These are phyloP conservation scores for Drosophila rellima DNA, from an alignment of 2,888 invertebrate species.

Conservation along the genomic window DNA sequence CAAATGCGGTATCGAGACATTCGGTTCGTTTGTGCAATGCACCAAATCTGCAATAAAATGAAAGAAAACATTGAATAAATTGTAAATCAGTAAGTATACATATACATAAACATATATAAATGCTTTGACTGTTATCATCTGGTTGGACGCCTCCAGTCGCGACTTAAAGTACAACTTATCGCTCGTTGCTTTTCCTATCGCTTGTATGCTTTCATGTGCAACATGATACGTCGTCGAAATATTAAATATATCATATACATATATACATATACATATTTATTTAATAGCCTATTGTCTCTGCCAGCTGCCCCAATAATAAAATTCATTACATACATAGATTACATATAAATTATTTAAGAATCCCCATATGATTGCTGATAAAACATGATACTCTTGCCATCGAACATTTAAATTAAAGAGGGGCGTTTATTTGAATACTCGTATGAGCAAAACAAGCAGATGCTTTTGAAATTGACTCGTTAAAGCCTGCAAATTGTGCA, in stretches of 20 bases:
- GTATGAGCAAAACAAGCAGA: constrained; percentile 26
- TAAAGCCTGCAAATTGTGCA: constrained; percentile 31
- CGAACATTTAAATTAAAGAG: constrained; percentile 29
- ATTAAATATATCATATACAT: constrained; percentile 10
- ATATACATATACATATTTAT: constrained; percentile 13
- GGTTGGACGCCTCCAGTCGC: constrained; percentile 7
- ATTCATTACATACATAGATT: constrained; percentile 14
- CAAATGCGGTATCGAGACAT: constrained; percentile 99
- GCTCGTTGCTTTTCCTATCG: constrained; percentile 34
- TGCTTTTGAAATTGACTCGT: constrained; percentile 27
- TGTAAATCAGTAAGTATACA: constrained; percentile 1
- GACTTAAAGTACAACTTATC: constrained; percentile 23
- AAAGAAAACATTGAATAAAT: constrained; percentile 12
- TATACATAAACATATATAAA: not conserved
- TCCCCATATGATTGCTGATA: constrained; percentile 17
- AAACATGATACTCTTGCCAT: constrained; percentile 19
- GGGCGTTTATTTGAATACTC: constrained; percentile 45
- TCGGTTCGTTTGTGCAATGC: constrained; percentile 99
- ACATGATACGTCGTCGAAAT: constrained; percentile 4
- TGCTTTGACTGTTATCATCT: constrained; percentile 7
- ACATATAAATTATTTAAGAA: constrained; percentile 20
- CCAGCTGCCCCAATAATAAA: constrained; percentile 7
- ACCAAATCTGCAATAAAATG: constrained; percentile 95
- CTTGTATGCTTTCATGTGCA: constrained; percentile 7
- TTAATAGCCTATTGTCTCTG: constrained; percentile 31